phyloP scores from a whole-genome alignment of 2,797 vertebrate species.

The Tragelaphus oryx region DNA sequence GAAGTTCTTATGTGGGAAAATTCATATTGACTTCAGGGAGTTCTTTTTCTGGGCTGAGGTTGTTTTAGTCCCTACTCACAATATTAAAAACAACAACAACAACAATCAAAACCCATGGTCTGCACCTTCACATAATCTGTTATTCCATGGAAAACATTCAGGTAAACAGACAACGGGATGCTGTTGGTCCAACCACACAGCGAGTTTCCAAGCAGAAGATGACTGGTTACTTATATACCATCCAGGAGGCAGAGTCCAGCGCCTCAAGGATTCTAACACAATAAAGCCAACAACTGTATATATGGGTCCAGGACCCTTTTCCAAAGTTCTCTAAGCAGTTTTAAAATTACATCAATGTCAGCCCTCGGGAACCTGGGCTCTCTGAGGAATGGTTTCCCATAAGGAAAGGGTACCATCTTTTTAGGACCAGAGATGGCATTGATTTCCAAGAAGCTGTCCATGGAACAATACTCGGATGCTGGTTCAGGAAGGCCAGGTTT shows the following conservation, averaged over 20 bases:
- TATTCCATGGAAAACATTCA: neutral
- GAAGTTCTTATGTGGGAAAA: constrained; percentile 52
- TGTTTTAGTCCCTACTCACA: neutral
- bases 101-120: neutral
- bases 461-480: neutral
- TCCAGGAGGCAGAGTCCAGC: neutral
- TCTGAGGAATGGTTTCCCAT: neutral
- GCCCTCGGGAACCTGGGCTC: neutral
- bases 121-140: neutral
- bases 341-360: neutral
- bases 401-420: neutral
- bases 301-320: neutral
- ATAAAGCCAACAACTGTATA: neutral
- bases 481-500: neutral
- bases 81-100: neutral
- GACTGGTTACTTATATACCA: neutral
- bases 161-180: neutral
- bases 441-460: constrained; percentile 6
- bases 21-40: constrained; percentile 3
- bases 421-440: neutral
- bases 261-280: neutral
- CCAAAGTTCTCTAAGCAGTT: neutral
- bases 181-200: neutral
- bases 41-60: neutral
- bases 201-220: neutral